Base-by-base conservation (phyloP, 2,888 invertebrate genomes). In the Cosmia pyralina region DNA sequence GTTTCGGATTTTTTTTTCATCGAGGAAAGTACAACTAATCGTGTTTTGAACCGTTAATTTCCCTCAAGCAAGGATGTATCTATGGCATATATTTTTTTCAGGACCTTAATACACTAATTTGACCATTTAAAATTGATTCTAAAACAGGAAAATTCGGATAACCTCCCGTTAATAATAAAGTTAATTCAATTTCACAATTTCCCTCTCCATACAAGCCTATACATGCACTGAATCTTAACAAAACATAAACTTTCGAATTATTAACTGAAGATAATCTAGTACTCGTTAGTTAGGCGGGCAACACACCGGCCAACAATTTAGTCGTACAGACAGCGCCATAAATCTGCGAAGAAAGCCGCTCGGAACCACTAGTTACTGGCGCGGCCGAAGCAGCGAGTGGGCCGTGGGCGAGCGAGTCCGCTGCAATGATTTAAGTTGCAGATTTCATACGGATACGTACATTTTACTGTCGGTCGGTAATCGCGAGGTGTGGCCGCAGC, bases 301-400 rank as follows among this genome's bases (percentile, higher is more conserved):
- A 59, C 77, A 81, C 81, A 84, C 79, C 69, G 63, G 72, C 81
- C 83, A 76, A 84, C 85, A 82, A 84, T 86, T 85, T 81, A 81
- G 84, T 76, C 71, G 80, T 63, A 75, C 81, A 69, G 79, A 76
- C 82, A 75, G 69, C 63, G 75, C 82, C 73, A 87, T 87, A 87
- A 87, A 87, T 87, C 81, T 83, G 52, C 65, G 74, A 87, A 85
- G 87, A 87, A 87, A 87, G 87, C 83, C 72, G 77, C 77, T 75
- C 77, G 73, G 69, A 80, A 77, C 77, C 72, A 67, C 83, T 87
- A 81, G 87, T 87, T 87, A 83, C 69, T 72, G 75, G 75, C 69
- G 70, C 41, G 22, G 75, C 69, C 69, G 70, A 41, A 34, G 75
- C 69, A 41, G 59, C 69, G 79, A 81, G 85, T 87, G 87, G 85